Evolutionary conservation across 2,113 vertebrate genomes (phyloP).

Genomic region (Aix galericulata): DNA sequence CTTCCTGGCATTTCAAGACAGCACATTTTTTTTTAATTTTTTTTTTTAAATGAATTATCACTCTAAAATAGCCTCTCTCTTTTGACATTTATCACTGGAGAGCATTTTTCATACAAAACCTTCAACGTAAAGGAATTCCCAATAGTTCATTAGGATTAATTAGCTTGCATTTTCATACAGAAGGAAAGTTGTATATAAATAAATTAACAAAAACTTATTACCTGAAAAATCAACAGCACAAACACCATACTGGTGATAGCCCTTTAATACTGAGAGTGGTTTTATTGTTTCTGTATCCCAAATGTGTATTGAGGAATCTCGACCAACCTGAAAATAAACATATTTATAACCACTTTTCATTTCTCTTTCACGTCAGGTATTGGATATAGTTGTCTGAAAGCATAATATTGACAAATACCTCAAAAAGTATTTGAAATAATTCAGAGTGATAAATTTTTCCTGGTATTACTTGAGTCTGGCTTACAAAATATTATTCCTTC

Average conservation of each 20-base stretch:
- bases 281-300: slow-evolving; percentile 97
- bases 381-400: background rate
- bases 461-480: background rate
- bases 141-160: background rate
- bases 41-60: background rate
- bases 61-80: background rate
- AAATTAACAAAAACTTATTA: slow-evolving; percentile 74
- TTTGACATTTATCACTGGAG: background rate
- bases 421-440: background rate
- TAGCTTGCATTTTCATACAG: background rate
- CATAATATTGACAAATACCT: background rate
- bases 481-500: background rate
- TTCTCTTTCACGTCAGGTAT: background rate
- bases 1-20: background rate
- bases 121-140: background rate
- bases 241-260: slow-evolving; percentile 93
- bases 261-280: slow-evolving; percentile 92
- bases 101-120: background rate
- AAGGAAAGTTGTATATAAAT: background rate
- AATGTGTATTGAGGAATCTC: slow-evolving; percentile 93
- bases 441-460: background rate
- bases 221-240: slow-evolving; percentile 98
- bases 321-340: slow-evolving; percentile 85
- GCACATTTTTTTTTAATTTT: background rate
- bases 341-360: background rate